phyloP scores from a whole-genome alignment of 2,797 vertebrate genomes.

The Simalia tracyae region DNA sequence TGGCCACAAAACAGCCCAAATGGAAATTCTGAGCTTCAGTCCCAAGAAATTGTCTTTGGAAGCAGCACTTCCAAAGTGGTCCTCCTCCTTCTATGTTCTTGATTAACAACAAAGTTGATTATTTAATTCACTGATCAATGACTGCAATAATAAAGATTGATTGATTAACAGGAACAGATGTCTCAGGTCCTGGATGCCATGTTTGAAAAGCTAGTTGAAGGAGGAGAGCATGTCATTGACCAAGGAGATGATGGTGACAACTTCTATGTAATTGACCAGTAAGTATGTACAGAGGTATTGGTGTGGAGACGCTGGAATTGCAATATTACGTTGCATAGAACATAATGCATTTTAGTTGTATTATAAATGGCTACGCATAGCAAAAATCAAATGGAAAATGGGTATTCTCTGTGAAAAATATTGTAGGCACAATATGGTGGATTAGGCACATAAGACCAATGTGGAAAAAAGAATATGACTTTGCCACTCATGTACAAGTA shows the following conservation, averaged over 20 bases:
- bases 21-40: background rate
- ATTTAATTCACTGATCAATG: background rate
- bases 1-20: background rate
- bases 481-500: too few relatives aligned
- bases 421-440: background rate
- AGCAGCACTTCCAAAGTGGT: background rate
- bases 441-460: background rate
- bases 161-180: conserved; percentile 89
- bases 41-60: conserved; percentile 22
- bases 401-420: background rate
- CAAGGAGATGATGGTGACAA: conserved; percentile 98
- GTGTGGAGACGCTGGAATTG: background rate
- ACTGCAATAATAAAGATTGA: background rate
- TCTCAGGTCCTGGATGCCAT: conserved; percentile 97
- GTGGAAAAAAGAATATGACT: too few relatives aligned
- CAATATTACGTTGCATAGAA: background rate
- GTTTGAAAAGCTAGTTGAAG: conserved; percentile 92
- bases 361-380: background rate
- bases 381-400: background rate
- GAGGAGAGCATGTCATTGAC: conserved; percentile 94
- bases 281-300: conserved; percentile 39
- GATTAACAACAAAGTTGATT: background rate
- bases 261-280: conserved; percentile 98
- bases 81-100: conserved; percentile 38
- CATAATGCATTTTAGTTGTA: background rate